Evolutionary conservation across 2,113 vertebrate genomes (phyloP).

Genomic region (Orientallactaga bullata): DNA sequence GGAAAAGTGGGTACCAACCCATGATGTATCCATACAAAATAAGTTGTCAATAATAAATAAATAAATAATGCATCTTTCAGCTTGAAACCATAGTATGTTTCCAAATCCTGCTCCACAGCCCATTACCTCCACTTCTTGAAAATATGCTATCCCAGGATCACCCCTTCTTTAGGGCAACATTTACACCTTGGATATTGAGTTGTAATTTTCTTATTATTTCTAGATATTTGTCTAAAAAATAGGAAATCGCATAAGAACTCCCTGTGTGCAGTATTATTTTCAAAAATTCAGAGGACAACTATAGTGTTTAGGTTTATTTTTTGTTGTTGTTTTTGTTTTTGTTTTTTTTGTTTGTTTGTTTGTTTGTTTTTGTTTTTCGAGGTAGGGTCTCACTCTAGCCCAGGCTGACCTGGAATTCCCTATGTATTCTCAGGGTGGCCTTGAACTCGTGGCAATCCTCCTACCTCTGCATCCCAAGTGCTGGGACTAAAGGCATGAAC

Average conservation of each 20-base stretch:
- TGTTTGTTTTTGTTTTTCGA: no score
- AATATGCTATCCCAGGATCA: neutral
- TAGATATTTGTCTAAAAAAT: slow-evolving; percentile 58
- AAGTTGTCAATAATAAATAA: no score
- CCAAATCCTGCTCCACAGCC: neutral
- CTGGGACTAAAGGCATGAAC: no score
- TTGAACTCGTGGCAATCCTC: no score
- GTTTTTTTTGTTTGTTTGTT: no score
- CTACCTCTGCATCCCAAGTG: no score
- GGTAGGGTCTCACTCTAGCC: no score
- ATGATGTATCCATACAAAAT: no score
- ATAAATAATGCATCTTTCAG: neutral
- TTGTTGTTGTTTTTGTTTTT: no score
- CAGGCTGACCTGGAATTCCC: no score
- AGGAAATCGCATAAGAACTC: slow-evolving; percentile 42
- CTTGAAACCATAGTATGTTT: neutral
- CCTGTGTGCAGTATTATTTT: slow-evolving; percentile 26
- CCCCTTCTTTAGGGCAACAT: slow-evolving; percentile 25
- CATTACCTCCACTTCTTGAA: neutral
- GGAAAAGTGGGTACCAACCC: no score
- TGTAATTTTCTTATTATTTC: slow-evolving; percentile 55
- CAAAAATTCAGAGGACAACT: slow-evolving; percentile 55
- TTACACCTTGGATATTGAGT: neutral
- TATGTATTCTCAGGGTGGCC: no score
- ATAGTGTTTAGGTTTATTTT: neutral